A percentile compares a stretch with the other conserved stretches of the same genome.
phyloP scores from a whole-genome alignment of 1,140 invertebrate species.

The Zaprionus kolodkinae region DNA sequence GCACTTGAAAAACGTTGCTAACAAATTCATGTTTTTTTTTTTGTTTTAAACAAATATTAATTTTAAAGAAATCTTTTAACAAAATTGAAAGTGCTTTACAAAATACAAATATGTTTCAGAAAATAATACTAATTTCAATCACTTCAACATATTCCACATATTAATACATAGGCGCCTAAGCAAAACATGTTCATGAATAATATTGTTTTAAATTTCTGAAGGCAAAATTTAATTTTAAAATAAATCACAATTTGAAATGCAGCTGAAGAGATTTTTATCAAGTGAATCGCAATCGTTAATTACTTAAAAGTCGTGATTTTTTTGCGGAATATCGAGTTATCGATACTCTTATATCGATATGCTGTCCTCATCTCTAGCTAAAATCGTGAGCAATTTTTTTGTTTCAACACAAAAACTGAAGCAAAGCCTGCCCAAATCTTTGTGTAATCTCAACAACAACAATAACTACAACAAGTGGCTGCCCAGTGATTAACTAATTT shows the following conservation, averaged over 20 bases:
- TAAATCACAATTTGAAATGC: conserved; percentile 5
- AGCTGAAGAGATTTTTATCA: conserved; percentile 5
- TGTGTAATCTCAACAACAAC: conserved; percentile 29
- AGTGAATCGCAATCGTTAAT: conserved; percentile 4
- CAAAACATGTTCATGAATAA: not conserved
- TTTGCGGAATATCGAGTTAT: not conserved
- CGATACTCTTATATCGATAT: conserved; percentile 24
- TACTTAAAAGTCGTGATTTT: conserved; percentile 1
- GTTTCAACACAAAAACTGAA: conserved; percentile 46
- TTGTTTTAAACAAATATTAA: conserved; percentile 3
- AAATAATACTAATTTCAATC: not conserved
- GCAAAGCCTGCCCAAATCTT: conserved; percentile 47
- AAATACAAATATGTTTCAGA: not conserved
- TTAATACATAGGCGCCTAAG: not conserved
- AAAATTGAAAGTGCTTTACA: not conserved
- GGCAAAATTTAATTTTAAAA: not conserved
- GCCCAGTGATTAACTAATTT: conserved; percentile 23
- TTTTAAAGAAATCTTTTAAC: not conserved
- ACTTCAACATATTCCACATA: not conserved
- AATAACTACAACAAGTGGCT: conserved; percentile 46
- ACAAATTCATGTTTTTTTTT: conserved; percentile 26
- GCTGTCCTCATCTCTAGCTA: conserved; percentile 32
- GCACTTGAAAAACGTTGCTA: conserved; percentile 37
- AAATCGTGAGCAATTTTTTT: conserved; percentile 50
- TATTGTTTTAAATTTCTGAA: not conserved